phyloP scores from a whole-genome alignment of 92 coral and sea anemone species.

The Isaurus tuberculatus region DNA sequence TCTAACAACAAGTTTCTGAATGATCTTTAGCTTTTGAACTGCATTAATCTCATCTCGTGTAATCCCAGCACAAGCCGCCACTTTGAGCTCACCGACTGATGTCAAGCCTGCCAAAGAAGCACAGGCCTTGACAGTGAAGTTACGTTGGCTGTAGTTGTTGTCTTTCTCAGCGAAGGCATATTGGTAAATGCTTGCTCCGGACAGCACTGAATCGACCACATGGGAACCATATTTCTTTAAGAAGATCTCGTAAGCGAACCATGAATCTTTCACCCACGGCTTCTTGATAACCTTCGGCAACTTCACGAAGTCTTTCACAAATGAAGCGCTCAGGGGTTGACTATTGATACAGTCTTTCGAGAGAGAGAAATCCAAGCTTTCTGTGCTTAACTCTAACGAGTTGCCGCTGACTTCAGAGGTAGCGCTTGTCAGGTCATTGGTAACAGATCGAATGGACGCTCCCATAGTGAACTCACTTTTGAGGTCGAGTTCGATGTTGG shows the following conservation, averaged over 20 bases:
- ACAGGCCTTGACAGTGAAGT: constrained; percentile 74
- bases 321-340: background rate
- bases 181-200: constrained; percentile 72
- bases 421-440: constrained; percentile 55
- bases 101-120: constrained; percentile 52
- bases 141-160: constrained; percentile 30
- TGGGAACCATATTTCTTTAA: constrained; percentile 70
- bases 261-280: constrained; percentile 47
- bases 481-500: constrained; percentile 49
- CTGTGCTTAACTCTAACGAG: constrained; percentile 51
- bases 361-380: constrained; percentile 34
- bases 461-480: constrained; percentile 58
- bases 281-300: constrained; percentile 20
- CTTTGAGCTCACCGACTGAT: constrained; percentile 34
- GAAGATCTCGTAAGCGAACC: constrained; percentile 55
- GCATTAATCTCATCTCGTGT: constrained; percentile 50
- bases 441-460: constrained; percentile 54
- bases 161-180: constrained; percentile 58
- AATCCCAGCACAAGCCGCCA: constrained; percentile 66
- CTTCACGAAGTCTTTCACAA: constrained; percentile 48
- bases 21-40: constrained; percentile 27
- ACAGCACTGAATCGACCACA: constrained; percentile 49
- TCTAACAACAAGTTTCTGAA: constrained; percentile 14
- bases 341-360: constrained; percentile 67
- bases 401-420: constrained; percentile 45